Percentiles rank a stretch among this genome's conserved stretches.
Evolutionary conservation across 1,140 invertebrate genomes (phyloP).

Genomic region (Cyclina sinensis): DNA sequence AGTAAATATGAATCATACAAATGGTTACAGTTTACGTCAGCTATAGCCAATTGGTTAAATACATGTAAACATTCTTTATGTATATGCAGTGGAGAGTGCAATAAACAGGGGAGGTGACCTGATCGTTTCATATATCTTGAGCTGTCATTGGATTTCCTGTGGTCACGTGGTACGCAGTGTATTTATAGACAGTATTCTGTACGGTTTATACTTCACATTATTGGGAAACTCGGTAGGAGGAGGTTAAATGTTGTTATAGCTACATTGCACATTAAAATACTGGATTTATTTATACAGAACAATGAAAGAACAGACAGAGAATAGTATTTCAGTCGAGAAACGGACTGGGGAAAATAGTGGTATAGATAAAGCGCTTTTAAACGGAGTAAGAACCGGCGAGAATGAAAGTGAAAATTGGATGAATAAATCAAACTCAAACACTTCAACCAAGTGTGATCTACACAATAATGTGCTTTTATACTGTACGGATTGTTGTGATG

Average conservation of each 20-base stretch:
- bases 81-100: background rate
- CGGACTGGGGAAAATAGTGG: background rate
- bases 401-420: constrained; percentile 11
- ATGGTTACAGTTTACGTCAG: background rate
- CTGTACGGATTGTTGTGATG: constrained; percentile 22
- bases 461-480: constrained; percentile 27
- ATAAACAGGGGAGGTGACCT: background rate
- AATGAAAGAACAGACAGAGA: constrained; percentile 18
- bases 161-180: background rate
- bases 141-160: background rate
- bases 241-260: too few species aligned
- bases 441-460: constrained; percentile 17
- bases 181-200: background rate
- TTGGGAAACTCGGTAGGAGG: background rate
- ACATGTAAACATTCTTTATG: background rate
- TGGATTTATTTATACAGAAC: background rate
- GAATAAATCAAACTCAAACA: constrained; percentile 43
- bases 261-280: too few species aligned
- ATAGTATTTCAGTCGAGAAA: background rate
- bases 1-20: background rate
- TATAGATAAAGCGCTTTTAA: background rate
- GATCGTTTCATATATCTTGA: background rate
- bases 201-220: background rate
- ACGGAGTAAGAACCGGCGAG: background rate
- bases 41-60: background rate